phyloP scores from a whole-genome alignment of 2,113 vertebrate genomes.

The Callopanchax toddi region DNA sequence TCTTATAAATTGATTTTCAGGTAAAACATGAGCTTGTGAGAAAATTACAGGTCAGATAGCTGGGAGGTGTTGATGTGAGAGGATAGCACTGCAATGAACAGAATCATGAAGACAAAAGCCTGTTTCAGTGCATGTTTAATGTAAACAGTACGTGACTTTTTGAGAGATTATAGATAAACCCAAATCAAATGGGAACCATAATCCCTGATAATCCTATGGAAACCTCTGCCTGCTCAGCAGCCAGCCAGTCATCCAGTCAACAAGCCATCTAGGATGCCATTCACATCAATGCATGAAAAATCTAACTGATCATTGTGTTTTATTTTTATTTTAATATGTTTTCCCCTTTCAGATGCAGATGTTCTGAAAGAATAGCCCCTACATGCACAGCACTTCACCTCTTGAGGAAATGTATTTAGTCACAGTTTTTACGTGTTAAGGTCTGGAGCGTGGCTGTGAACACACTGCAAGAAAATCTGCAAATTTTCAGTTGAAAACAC shows the following conservation, averaged over 20 bases:
- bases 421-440: background rate
- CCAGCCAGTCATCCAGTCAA: slow-evolving; percentile 44
- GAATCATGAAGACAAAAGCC: background rate
- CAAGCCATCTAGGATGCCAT: background rate
- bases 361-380: background rate
- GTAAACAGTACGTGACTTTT: slow-evolving; percentile 26
- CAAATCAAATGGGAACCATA: slow-evolving; percentile 54
- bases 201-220: slow-evolving; percentile 68
- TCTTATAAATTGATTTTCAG: background rate
- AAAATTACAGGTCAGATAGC: background rate
- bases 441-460: background rate
- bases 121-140: slow-evolving; percentile 13
- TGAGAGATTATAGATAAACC: slow-evolving; percentile 49
- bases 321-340: background rate
- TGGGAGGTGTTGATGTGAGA: background rate
- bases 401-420: background rate
- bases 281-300: background rate
- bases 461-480: no score
- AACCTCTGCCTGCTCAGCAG: slow-evolving; percentile 35
- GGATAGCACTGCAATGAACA: background rate
- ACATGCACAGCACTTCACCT: background rate
- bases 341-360: background rate
- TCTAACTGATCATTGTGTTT: no score
- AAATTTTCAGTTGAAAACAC: no score
- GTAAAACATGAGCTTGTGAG: background rate